phyloP scores from a whole-genome alignment of 2,113 vertebrate genomes.

The Leucosticte australis region DNA sequence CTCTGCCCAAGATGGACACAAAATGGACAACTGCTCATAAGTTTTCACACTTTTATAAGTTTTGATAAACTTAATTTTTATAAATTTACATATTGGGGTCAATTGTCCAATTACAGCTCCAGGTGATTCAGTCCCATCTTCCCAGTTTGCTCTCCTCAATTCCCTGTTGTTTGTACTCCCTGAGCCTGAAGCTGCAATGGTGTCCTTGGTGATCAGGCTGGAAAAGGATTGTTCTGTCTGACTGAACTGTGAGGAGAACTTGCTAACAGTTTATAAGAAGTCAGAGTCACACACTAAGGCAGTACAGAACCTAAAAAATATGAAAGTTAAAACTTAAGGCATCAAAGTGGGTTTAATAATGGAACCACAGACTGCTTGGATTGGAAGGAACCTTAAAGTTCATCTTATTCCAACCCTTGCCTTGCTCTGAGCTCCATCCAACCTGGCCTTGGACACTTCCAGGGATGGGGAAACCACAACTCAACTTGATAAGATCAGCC shows the following conservation, averaged over 20 bases:
- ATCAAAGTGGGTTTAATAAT: background rate
- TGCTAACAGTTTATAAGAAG: background rate
- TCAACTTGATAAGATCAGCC: background rate
- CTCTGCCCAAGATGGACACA: background rate
- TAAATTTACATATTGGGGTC: background rate
- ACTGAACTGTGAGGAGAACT: background rate
- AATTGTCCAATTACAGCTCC: background rate
- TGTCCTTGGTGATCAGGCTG: background rate
- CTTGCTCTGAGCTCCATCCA: background rate
- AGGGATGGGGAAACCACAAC: background rate
- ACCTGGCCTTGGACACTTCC: background rate
- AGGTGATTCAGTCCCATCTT: background rate
- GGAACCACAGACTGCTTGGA: background rate
- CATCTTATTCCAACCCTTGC: background rate
- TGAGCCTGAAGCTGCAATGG: background rate
- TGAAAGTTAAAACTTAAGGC: background rate
- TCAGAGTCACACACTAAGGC: background rate
- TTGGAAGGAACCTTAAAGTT: background rate
- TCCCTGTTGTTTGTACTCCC: background rate
- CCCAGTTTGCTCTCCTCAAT: background rate
- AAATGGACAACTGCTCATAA: background rate
- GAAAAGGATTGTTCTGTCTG: background rate
- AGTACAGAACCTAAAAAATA: background rate
- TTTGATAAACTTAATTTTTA: background rate
- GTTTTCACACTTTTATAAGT: background rate